Evolutionary conservation across 2,797 vertebrate species (phyloP), one percentile per base, ranked within the genome.

Genomic region (Galago senegalensis): DNA sequence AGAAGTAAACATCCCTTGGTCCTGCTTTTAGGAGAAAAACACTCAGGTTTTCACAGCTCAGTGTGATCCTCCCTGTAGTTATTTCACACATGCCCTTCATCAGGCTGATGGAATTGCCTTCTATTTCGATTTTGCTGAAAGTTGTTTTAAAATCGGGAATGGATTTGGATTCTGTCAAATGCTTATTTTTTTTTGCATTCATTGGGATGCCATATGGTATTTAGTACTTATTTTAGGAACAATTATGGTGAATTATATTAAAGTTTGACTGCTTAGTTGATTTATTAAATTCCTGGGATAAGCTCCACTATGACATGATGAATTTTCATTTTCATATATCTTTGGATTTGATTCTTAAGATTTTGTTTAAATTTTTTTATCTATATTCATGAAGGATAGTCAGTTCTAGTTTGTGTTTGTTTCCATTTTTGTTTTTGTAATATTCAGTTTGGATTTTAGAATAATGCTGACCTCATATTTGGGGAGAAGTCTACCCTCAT

Each of bases 91-190:
- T 72, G 80, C 4, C 6, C 23, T 69, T 37, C 60, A 72, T 80
- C 37, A 81, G 49, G 31, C 73, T 81, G 27, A 56, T 25, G 23
- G 61, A 73, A 89, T 73, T 40, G 11, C 23, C 40, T 31, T 43
- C 73, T 75, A 46, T 43, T 53, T 56, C 3, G 31, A 70, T 80
- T 84, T 89, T 89, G 20, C 23, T 58, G 25, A 58, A 40, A 76
- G 31, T 58, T 89, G 25, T 34, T 89, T 75, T 11, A 2, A 37
- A 70, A 65, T 91, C 20, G 73, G 56, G 17, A 72, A 79, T 72
- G 25, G 58, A 73, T 80, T 89, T 34, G 79, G 46, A 60, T 89
- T 85, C 67, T 89, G 86, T 60, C 25, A 37, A 56, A 65, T 92
- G 10, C 23, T 53, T 43, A 7, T 43, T 43, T 43, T 43, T 92